Evolutionary conservation across 2,113 vertebrate species (phyloP).

Genomic region (Actenoides hombroni): DNA sequence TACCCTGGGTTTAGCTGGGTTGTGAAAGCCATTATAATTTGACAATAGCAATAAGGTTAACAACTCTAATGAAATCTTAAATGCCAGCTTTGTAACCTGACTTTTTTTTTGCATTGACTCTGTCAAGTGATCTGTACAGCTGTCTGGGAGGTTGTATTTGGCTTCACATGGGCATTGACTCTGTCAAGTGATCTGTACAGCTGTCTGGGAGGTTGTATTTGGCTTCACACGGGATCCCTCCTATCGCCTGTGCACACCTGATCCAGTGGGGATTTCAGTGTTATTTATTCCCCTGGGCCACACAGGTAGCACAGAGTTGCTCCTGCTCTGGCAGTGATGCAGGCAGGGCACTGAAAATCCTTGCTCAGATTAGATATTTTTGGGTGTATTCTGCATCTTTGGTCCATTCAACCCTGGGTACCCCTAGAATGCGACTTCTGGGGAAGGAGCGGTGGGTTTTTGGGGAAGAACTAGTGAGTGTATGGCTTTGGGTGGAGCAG

Average conservation of each 20-base stretch:
- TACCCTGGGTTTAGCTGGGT: not conserved
- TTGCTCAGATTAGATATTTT: not conserved
- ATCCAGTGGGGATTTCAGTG: fast-evolving
- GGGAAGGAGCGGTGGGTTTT: not conserved
- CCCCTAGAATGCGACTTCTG: not conserved
- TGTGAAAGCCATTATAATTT: not conserved
- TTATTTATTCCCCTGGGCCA: not conserved
- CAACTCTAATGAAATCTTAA: not conserved
- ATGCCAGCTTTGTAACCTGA: not conserved
- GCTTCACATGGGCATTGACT: fast-evolving
- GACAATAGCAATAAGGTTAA: not conserved
- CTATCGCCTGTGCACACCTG: fast-evolving
- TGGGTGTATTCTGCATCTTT: not conserved
- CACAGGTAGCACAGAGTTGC: not conserved
- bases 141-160: fast-evolving
- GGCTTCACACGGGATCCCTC: fast-evolving
- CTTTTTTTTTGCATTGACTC: not conserved
- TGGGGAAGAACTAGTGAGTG: not conserved
- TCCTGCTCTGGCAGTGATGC: not conserved
- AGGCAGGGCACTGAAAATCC: not conserved
- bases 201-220: fast-evolving
- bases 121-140: not conserved
- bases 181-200: not conserved
- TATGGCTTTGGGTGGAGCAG: not conserved
- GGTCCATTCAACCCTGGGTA: not conserved